A percentile compares a stretch with the other conserved stretches of the same genome.
Conservation (phyloP, 2,888 invertebrate genomes). For the Junonia oenone region DNA sequence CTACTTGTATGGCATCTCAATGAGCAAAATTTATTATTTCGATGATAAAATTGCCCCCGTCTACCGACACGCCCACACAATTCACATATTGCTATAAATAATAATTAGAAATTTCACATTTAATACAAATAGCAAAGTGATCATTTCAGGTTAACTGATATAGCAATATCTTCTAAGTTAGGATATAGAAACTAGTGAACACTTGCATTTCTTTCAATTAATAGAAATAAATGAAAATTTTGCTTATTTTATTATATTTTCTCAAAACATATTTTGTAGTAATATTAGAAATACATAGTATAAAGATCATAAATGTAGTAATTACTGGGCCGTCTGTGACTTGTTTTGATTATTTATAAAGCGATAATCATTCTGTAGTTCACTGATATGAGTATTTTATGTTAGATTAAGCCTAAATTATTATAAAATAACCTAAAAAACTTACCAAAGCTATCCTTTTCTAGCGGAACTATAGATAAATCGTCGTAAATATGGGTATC, state of each 20-base stretch:
- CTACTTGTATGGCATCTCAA: constrained; percentile 57
- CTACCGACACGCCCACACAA: constrained; percentile 66
- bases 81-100: constrained; percentile 64
- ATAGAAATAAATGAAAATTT: too few relatives aligned
- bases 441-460: constrained; percentile 94
- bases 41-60: constrained; percentile 57
- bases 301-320: too few relatives aligned
- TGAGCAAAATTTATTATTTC: constrained; percentile 66
- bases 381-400: neutral
- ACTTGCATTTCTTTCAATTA: too few relatives aligned
- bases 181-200: too few relatives aligned
- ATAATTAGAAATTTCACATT: neutral
- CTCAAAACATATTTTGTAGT: too few relatives aligned
- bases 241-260: too few relatives aligned
- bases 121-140: neutral
- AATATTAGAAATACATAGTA: too few relatives aligned
- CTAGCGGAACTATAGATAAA: constrained; percentile 91
- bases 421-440: constrained; percentile 6
- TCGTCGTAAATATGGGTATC: constrained; percentile 74
- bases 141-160: neutral
- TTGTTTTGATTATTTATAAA: neutral
- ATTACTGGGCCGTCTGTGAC: neutral
- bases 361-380: neutral
- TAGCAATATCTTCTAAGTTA: too few relatives aligned
- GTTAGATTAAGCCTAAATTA: neutral